Conservation (phyloP, 2,797 vertebrate genomes). For the Typhlichthys eigenmanni region DNA sequence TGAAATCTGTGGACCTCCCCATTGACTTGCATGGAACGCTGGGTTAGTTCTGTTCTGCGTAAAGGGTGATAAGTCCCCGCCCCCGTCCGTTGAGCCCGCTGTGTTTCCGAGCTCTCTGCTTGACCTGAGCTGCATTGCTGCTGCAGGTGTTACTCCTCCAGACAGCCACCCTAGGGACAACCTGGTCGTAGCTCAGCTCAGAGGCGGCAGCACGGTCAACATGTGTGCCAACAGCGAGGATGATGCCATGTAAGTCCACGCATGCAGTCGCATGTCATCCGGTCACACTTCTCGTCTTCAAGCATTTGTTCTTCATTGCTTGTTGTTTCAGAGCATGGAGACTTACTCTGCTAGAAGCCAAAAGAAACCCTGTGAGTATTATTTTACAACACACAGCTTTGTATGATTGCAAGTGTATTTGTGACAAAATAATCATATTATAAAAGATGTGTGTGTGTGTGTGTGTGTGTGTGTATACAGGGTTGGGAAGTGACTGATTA, state of each 20-base stretch:
- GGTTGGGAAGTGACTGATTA: too few relatives aligned
- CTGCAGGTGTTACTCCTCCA: constrained; percentile 83
- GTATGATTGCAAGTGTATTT: too few relatives aligned
- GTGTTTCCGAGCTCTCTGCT: background rate
- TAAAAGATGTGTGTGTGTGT: too few relatives aligned
- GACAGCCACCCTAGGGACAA: constrained; percentile 85
- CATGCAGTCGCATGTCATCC: background rate
- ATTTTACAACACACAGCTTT: too few relatives aligned
- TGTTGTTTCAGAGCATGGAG: constrained; percentile 88
- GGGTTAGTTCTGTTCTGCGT: too few relatives aligned
- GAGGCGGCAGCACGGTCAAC: constrained; percentile 78
- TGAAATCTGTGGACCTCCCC: too few relatives aligned
- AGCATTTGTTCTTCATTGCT: background rate
- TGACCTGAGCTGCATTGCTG: background rate
- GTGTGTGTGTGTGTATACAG: too few relatives aligned
- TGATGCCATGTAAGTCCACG: constrained; percentile 85
- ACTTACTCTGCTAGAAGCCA: constrained; percentile 86
- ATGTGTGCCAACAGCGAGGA: constrained; percentile 91
- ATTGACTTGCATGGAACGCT: too few relatives aligned
- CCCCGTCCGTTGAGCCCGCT: too few relatives aligned
- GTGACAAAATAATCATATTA: too few relatives aligned
- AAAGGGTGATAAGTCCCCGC: too few relatives aligned
- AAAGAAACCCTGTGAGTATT: constrained; percentile 85
- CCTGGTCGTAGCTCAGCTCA: constrained; percentile 80
- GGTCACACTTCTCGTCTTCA: background rate